phyloP scores from a whole-genome alignment of 2,888 invertebrate genomes.

The Morinoia aosen region DNA sequence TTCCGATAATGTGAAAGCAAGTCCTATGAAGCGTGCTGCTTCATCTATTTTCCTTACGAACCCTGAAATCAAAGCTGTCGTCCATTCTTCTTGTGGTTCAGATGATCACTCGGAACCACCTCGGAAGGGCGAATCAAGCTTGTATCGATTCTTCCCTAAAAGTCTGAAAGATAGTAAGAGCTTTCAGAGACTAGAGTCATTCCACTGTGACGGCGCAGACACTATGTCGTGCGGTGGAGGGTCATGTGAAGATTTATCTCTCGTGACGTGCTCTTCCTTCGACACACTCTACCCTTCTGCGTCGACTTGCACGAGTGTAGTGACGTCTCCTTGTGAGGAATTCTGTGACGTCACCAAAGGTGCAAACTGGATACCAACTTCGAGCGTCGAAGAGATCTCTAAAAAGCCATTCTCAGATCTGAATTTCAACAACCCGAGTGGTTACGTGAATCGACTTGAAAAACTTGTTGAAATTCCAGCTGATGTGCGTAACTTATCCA shows the following conservation, averaged over 20 bases:
- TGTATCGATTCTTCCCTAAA: background rate
- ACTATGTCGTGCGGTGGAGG: background rate
- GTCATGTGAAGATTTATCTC: slow-evolving; percentile 27
- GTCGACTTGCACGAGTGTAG: slow-evolving; percentile 36
- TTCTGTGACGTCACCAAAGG: background rate
- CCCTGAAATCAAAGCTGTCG: background rate
- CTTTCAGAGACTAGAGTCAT: background rate
- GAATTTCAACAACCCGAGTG: background rate
- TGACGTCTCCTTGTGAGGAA: slow-evolving; percentile 43
- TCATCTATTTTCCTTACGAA: background rate
- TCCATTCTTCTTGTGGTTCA: background rate
- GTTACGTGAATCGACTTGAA: background rate
- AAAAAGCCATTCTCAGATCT: background rate
- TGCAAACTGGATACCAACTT: background rate
- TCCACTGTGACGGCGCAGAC: background rate
- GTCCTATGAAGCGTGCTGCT: background rate
- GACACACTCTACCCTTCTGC: slow-evolving; percentile 26
- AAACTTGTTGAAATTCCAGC: background rate
- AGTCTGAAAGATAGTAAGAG: background rate
- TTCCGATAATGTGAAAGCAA: background rate
- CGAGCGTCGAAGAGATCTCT: background rate
- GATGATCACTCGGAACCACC: background rate
- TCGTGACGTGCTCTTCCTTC: background rate
- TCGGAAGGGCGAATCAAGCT: background rate
- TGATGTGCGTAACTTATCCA: background rate